Conservation (phyloP, 2,797 vertebrate genomes). For the Lindbergichthys nudifrons region DNA sequence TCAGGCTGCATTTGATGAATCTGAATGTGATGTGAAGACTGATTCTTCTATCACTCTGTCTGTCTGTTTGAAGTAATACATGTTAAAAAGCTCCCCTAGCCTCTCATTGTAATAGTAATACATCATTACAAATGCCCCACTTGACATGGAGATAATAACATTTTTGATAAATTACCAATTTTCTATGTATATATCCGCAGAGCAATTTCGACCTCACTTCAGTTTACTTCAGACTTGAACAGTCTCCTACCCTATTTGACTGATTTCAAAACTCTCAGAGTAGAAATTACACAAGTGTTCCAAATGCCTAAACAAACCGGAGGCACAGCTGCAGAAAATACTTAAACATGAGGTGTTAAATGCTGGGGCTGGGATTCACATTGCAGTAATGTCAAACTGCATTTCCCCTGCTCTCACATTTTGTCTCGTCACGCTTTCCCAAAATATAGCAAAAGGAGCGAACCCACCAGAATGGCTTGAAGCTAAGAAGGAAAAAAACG, state of each 20-base stretch:
- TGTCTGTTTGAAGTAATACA: background rate
- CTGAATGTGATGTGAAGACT: constrained; percentile 17
- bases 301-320: constrained; percentile 17
- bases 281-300: constrained; percentile 23
- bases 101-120: background rate
- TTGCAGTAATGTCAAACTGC: constrained; percentile 60
- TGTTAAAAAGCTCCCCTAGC: background rate
- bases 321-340: constrained; percentile 36
- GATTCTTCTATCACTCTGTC: constrained; percentile 4
- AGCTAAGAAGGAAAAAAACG: constrained; percentile 44
- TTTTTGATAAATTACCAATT: constrained; percentile 1
- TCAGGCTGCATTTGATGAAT: constrained; percentile 30
- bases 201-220: background rate
- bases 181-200: background rate
- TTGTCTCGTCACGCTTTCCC: constrained; percentile 69
- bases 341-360: constrained; percentile 57
- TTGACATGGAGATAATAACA: background rate
- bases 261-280: background rate
- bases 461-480: constrained; percentile 57
- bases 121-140: background rate
- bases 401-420: constrained; percentile 59
- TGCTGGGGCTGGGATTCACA: constrained; percentile 42
- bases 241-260: background rate
- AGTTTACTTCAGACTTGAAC: background rate
- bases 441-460: constrained; percentile 65